phyloP scores from a whole-genome alignment of 2,797 vertebrate species.

The Hippocampus kuda region DNA sequence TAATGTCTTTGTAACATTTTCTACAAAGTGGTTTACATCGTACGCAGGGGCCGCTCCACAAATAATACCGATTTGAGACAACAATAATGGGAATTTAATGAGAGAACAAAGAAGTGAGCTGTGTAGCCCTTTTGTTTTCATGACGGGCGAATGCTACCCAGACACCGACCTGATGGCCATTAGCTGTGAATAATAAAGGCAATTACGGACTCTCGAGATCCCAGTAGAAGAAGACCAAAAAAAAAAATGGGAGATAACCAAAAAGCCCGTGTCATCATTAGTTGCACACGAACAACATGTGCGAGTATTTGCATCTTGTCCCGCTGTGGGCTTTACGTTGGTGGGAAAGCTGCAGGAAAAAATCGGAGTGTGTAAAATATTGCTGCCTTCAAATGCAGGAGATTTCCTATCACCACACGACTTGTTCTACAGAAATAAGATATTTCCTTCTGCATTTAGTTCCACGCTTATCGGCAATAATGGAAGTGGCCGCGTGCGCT shows the following conservation, averaged over 20 bases:
- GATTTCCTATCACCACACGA: slow-evolving; percentile 34
- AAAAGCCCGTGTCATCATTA: slow-evolving; percentile 40
- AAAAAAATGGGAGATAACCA: slow-evolving; percentile 37
- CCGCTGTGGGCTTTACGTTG: slow-evolving; percentile 34
- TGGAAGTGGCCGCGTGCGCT: slow-evolving; percentile 13
- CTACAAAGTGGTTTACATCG: background rate
- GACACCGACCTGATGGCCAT: slow-evolving; percentile 46
- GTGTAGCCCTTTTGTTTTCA: slow-evolving; percentile 37
- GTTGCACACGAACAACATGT: slow-evolving; percentile 18
- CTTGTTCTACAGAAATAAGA: slow-evolving; percentile 5
- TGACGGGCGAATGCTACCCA: slow-evolving; percentile 38
- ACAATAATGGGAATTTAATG: slow-evolving; percentile 49
- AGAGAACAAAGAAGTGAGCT: slow-evolving; percentile 45
- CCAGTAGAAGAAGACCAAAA: slow-evolving; percentile 19
- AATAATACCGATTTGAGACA: slow-evolving; percentile 17
- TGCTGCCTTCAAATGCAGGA: slow-evolving; percentile 34
- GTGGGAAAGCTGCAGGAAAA: slow-evolving; percentile 24
- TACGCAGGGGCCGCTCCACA: background rate
- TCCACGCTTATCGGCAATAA: no score
- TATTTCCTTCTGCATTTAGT: slow-evolving; percentile 21
- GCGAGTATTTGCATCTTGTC: slow-evolving; percentile 45
- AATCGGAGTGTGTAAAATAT: slow-evolving; percentile 27
- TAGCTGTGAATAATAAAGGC: slow-evolving; percentile 54
- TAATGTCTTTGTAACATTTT: background rate
- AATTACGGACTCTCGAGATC: slow-evolving; percentile 37